These are phyloP conservation scores for Sipha maydis DNA, from an alignment of 2,888 invertebrate species.

Conservation along the genomic window DNA sequence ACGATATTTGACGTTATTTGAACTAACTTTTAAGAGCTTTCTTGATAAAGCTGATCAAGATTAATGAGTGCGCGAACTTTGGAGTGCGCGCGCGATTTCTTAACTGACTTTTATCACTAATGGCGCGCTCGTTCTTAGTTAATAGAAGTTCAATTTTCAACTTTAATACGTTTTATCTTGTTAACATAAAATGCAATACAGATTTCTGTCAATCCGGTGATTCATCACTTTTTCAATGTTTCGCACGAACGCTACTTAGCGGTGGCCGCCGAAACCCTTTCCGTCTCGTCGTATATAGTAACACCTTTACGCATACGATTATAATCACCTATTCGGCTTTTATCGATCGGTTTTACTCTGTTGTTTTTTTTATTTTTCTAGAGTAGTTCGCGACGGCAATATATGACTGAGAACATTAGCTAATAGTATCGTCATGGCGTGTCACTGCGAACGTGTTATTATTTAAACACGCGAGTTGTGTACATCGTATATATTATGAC, in stretches of 20 bases:
- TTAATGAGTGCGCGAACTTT: conserved; percentile 45
- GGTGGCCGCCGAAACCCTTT: not conserved
- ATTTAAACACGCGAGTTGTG: too few species aligned
- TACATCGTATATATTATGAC: too few species aligned
- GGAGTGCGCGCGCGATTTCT: conserved; percentile 5
- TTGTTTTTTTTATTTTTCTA: too few species aligned
- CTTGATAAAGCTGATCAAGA: conserved; percentile 45
- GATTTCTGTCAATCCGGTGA: conserved; percentile 12
- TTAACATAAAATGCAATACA: conserved; percentile 38
- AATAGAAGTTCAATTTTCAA: conserved; percentile 43
- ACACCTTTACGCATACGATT: too few species aligned
- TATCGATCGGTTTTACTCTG: too few species aligned
- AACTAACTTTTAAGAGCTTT: conserved; percentile 41
- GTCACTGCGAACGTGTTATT: too few species aligned
- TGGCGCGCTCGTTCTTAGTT: conserved; percentile 11
- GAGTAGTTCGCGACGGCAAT: too few species aligned
- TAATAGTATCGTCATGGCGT: too few species aligned
- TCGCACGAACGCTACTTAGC: not conserved
- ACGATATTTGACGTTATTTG: conserved; percentile 24
- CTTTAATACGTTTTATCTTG: conserved; percentile 30
- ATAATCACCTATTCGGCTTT: too few species aligned
- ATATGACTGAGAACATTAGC: too few species aligned
- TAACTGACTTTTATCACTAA: conserved; percentile 46
- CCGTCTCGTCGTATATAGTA: too few species aligned
- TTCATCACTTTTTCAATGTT: conserved; percentile 22